Conservation (phyloP, 2,797 vertebrate species). For the Myotis myotis region DNA sequence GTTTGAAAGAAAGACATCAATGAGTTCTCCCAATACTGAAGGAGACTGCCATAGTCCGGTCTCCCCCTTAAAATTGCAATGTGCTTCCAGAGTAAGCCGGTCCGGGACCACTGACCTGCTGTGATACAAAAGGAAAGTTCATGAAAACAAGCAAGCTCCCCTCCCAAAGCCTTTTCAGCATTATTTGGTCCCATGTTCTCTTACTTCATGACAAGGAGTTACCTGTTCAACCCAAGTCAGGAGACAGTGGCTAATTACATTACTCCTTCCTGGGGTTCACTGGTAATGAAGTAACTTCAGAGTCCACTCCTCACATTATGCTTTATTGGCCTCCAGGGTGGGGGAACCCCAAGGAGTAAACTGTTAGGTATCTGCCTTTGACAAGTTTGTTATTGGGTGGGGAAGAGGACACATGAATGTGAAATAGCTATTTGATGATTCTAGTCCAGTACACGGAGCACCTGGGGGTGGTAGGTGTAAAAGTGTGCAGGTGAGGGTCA, state of each 20-base stretch:
- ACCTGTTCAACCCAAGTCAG: background rate
- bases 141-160: background rate
- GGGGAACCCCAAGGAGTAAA: background rate
- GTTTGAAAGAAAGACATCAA: background rate
- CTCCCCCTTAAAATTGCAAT: background rate
- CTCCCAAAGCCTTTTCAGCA: background rate
- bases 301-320: background rate
- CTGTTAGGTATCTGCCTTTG: background rate
- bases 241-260: background rate
- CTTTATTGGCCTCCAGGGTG: background rate
- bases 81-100: background rate
- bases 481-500: background rate
- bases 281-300: background rate
- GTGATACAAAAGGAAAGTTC: background rate
- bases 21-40: accelerated
- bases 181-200: background rate
- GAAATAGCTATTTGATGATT: background rate
- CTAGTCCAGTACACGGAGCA: background rate
- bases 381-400: background rate
- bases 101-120: background rate
- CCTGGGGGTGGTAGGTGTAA: accelerated
- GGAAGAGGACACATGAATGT: background rate
- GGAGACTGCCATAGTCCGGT: accelerated
- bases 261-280: background rate
- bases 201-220: background rate